Percentiles rank a stretch among this genome's conserved stretches.
phyloP scores from a whole-genome alignment of 2,888 invertebrate species.

The Rhimphoctona megacephalus region DNA sequence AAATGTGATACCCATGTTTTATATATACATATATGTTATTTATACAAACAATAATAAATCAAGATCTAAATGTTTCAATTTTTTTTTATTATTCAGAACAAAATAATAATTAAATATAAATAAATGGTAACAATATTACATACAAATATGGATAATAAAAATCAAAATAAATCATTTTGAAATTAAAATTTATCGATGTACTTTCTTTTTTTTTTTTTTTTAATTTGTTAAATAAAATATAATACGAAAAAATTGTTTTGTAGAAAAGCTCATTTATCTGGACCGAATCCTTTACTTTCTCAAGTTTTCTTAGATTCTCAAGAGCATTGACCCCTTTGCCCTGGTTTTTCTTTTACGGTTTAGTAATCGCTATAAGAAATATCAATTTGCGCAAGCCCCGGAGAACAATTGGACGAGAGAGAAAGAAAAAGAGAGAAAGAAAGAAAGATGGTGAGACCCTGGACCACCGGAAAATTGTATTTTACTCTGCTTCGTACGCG shows the following conservation, averaged over 20 bases:
- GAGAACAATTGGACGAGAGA: conserved; percentile 32
- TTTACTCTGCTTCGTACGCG: conserved; percentile 54
- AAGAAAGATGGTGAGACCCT: conserved; percentile 1
- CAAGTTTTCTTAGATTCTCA: conserved; percentile 9
- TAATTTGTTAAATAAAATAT: neutral
- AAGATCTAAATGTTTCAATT: neutral
- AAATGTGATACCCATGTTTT: conserved; percentile 10
- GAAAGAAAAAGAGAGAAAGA: conserved; percentile 3
- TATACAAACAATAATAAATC: neutral
- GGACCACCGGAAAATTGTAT: conserved; percentile 50
- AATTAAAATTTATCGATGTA: no score
- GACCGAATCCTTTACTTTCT: neutral
- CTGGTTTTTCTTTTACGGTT: conserved; percentile 42
- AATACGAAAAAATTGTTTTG: neutral
- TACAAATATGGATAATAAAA: no score
- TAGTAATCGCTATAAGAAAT: conserved; percentile 58
- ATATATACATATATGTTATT: neutral
- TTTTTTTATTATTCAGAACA: no score
- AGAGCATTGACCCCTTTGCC: conserved; percentile 12
- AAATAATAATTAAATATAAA: neutral
- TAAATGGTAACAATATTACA: no score
- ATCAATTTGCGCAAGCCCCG: conserved; percentile 62
- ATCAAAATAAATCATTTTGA: no score
- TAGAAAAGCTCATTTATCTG: neutral
- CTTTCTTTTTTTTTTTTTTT: neutral